Percentiles rank a stretch among this genome's conserved stretches.
phyloP scores from a whole-genome alignment of 2,113 vertebrate genomes.

The Halcyon senegalensis region DNA sequence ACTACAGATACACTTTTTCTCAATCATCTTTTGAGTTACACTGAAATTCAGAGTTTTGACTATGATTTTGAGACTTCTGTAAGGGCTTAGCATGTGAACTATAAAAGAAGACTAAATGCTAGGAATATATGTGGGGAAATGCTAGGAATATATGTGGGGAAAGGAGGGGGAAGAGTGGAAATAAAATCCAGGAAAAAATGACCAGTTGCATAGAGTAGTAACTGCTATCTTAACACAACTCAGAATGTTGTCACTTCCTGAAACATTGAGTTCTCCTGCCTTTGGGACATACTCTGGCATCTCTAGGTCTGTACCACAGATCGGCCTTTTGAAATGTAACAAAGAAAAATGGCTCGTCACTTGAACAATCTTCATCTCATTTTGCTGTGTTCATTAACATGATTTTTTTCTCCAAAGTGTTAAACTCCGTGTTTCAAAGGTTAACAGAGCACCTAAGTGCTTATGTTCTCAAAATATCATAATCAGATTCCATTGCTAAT shows the following conservation, averaged over 20 bases:
- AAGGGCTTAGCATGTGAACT: conserved; percentile 44
- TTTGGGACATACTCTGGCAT: background rate
- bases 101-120: conserved; percentile 63
- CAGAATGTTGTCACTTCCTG: background rate
- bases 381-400: background rate
- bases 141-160: background rate
- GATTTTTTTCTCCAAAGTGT: background rate
- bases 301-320: background rate
- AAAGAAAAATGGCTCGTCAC: background rate
- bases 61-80: conserved; percentile 13
- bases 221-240: background rate
- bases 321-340: background rate
- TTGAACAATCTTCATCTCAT: background rate
- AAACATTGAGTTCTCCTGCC: background rate
- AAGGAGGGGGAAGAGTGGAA: background rate
- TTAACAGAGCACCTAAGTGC: background rate
- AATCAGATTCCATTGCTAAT: background rate
- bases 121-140: background rate
- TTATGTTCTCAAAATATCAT: background rate
- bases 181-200: background rate
- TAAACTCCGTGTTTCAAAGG: background rate
- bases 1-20: conserved; percentile 22
- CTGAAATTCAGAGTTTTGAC: background rate
- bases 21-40: conserved; percentile 1
- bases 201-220: background rate